Conservation (phyloP, 2,797 vertebrate genomes). For the Ptychadena robeensis region DNA sequence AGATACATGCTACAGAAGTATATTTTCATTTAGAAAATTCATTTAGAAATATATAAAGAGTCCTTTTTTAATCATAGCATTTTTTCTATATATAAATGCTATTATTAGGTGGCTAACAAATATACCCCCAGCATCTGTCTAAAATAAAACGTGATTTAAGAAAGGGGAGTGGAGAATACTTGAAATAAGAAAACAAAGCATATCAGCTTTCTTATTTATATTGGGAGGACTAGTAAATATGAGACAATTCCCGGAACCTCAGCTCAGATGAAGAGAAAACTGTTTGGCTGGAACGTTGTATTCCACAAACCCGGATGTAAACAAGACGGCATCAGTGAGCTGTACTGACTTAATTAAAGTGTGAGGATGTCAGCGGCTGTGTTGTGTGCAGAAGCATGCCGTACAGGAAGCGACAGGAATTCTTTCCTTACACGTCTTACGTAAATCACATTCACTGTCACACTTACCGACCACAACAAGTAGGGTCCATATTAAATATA, state of each 20-base stretch:
- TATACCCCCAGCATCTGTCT: neutral
- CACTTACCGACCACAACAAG: conserved; percentile 97
- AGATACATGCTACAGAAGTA: no score
- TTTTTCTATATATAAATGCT: no score
- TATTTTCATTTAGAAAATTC: no score
- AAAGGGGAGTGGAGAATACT: neutral
- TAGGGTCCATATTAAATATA: conserved; percentile 97
- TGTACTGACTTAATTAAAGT: neutral
- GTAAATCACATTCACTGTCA: conserved; percentile 17
- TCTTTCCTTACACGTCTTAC: conserved; percentile 53
- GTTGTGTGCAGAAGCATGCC: conserved; percentile 62
- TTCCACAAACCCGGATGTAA: conserved; percentile 45
- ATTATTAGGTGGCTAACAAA: no score
- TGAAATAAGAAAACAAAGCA: neutral
- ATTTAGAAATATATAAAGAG: no score
- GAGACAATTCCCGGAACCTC: conserved; percentile 40
- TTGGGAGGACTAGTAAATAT: neutral
- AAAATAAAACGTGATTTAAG: neutral
- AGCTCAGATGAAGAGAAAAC: conserved; percentile 12
- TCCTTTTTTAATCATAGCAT: no score
- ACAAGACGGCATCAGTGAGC: conserved; percentile 47
- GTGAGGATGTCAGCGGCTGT: conserved; percentile 46
- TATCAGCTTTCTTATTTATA: neutral
- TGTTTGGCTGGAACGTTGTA: conserved; percentile 32
- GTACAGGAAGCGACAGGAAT: conserved; percentile 58